Evolutionary conservation across 2,113 vertebrate species (phyloP).

Genomic region (Apus apus): DNA sequence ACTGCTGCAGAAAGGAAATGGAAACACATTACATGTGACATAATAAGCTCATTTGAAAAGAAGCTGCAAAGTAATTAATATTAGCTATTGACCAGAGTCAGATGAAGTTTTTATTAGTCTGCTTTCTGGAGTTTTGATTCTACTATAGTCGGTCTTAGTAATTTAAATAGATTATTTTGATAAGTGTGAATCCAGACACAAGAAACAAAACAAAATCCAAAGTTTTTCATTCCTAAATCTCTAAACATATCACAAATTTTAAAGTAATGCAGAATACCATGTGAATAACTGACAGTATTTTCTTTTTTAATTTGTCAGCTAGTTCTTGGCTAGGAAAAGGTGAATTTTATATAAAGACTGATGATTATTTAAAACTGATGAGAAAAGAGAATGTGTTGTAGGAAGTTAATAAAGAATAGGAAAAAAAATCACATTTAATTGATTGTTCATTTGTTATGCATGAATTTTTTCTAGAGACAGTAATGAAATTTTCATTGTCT

Average conservation of each 20-base stretch:
- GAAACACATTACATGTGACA: not conserved
- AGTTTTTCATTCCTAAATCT: not conserved
- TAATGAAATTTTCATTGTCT: constrained; percentile 43
- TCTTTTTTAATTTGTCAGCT: not conserved
- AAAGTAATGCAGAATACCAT: not conserved
- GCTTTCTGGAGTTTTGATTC: not conserved
- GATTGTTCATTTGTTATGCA: constrained; percentile 4
- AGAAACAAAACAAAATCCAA: not conserved
- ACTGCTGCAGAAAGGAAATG: not conserved
- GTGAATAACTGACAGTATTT: not conserved
- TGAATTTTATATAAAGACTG: not conserved
- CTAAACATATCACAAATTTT: not conserved
- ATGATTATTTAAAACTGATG: not conserved
- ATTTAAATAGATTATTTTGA: not conserved
- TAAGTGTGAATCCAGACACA: not conserved
- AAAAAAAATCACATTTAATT: not conserved
- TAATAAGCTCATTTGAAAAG: not conserved
- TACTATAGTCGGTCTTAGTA: not conserved
- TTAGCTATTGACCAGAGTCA: not conserved
- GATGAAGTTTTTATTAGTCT: not conserved
- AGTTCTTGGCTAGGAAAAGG: not conserved
- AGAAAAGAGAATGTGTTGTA: not conserved
- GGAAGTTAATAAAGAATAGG: not conserved
- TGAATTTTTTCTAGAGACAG: not conserved
- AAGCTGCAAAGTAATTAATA: not conserved